Conservation (phyloP, 1,140 invertebrate genomes). For the Triops longicaudatus region DNA sequence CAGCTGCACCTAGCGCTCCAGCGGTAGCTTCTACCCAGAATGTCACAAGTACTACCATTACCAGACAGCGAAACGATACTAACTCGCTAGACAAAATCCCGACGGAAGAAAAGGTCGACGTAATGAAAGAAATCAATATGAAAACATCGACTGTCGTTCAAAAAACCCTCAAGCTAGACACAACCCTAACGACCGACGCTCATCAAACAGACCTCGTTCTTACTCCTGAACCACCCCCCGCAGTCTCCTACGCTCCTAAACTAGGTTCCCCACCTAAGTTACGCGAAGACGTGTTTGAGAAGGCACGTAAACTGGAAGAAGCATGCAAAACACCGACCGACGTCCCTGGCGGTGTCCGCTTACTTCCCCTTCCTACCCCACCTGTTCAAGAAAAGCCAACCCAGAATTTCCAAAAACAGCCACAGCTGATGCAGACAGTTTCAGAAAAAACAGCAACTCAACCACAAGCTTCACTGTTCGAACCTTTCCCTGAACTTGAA, state of each 20-base stretch:
- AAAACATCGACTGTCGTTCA: not conserved
- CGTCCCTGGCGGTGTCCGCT: conserved; percentile 54
- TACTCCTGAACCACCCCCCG: conserved; percentile 60
- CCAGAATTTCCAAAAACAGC: not conserved
- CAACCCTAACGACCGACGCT: not conserved
- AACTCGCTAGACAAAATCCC: not conserved
- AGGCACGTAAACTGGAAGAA: conserved; percentile 55
- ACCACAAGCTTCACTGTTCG: not conserved
- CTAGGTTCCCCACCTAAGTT: conserved; percentile 38
- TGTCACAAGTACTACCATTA: not conserved
- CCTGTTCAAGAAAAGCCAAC: conserved; percentile 20
- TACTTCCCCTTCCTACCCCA: conserved; percentile 43
- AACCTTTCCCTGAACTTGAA: conserved; percentile 36
- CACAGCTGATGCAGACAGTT: conserved; percentile 24
- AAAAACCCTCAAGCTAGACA: not conserved
- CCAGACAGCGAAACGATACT: not conserved
- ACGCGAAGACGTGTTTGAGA: conserved; percentile 49
- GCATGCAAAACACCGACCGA: conserved; percentile 49
- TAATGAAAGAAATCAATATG: not conserved
- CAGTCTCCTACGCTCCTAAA: conserved; percentile 54
- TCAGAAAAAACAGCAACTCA: conserved; percentile 30
- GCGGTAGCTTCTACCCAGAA: not conserved
- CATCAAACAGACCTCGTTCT: conserved; percentile 42
- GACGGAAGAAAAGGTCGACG: not conserved
- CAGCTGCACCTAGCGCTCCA: not conserved